Conservation (phyloP, 2,113 vertebrate genomes). For the Gavia stellata region DNA sequence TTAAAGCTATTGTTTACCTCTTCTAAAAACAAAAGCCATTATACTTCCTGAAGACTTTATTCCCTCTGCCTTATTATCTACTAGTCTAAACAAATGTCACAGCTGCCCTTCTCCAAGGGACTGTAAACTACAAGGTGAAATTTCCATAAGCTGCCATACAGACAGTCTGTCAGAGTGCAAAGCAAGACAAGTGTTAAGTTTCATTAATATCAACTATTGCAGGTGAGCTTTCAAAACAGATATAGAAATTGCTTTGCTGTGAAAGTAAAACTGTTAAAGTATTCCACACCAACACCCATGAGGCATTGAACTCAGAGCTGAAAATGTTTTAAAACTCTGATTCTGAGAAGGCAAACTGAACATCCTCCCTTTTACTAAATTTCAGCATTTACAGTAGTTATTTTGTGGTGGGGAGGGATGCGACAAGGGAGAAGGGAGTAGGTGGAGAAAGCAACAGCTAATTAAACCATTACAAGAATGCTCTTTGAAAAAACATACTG, state of each 20-base stretch:
- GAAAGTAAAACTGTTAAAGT: background rate
- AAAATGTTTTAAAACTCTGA: background rate
- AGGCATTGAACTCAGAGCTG: background rate
- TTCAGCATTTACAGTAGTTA: background rate
- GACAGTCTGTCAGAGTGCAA: background rate
- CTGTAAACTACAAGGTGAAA: background rate
- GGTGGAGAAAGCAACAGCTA: background rate
- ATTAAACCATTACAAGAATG: background rate
- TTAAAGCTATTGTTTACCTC: background rate
- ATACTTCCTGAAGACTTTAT: background rate
- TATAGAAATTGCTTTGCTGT: background rate
- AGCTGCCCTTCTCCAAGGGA: background rate
- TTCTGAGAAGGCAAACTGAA: background rate
- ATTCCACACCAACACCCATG: background rate
- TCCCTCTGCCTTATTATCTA: background rate
- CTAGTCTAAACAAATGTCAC: conserved; percentile 5
- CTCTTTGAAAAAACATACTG: background rate
- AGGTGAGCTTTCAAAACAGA: background rate
- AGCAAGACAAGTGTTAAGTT: background rate
- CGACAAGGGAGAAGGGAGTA: background rate
- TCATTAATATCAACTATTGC: background rate
- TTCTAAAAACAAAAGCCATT: conserved; percentile 1
- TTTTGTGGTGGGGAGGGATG: background rate
- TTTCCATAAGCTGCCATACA: background rate
- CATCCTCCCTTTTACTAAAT: background rate